These are phyloP conservation scores for Stenotaenia linearis DNA, from an alignment of 2,888 invertebrate species.

Conservation along the genomic window DNA sequence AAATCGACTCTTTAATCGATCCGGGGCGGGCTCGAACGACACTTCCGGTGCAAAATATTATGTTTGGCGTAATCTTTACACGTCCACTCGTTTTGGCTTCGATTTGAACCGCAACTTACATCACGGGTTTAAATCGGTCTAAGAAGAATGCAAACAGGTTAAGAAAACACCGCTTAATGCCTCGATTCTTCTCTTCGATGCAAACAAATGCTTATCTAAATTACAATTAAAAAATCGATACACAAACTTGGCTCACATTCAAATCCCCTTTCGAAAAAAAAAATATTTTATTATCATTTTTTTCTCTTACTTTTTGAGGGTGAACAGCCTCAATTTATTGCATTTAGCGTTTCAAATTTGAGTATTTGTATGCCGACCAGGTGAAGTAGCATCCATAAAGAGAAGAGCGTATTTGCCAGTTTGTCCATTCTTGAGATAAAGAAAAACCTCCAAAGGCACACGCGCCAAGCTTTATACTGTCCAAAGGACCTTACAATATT, in stretches of 20 bases:
- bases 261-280: not conserved
- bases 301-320: not conserved
- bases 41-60: too few relatives aligned
- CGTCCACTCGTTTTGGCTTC: not conserved
- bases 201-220: not conserved
- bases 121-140: not conserved
- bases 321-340: conserved; percentile 19
- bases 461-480: conserved; percentile 1
- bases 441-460: conserved; percentile 21
- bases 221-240: not conserved
- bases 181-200: not conserved
- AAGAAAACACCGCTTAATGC: not conserved
- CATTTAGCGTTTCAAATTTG: conserved; percentile 1
- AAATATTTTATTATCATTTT: not conserved
- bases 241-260: not conserved
- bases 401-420: conserved; percentile 21
- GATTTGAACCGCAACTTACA: not conserved
- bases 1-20: too few relatives aligned
- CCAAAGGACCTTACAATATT: conserved; percentile 20
- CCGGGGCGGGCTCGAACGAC: too few relatives aligned
- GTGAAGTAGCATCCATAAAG: conserved; percentile 21
- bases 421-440: conserved; percentile 16
- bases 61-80: not conserved
- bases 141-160: not conserved
- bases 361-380: conserved; percentile 20